These are phyloP conservation scores for Dolichomitus sp. DNA, from an alignment of 2,888 invertebrate species.

Conservation along the genomic window DNA sequence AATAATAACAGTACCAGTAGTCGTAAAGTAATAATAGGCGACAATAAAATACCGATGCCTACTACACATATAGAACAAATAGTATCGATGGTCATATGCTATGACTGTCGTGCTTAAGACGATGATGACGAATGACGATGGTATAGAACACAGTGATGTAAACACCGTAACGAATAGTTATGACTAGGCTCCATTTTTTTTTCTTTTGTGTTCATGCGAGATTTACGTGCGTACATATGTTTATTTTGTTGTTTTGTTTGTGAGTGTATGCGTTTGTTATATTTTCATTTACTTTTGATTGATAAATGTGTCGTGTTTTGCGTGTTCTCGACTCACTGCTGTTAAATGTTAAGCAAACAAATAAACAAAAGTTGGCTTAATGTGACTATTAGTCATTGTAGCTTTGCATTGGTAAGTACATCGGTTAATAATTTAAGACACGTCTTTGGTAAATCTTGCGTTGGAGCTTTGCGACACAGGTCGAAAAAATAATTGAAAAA, in stretches of 20 bases:
- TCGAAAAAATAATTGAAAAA: conserved; percentile 39
- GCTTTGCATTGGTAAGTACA: conserved; percentile 81
- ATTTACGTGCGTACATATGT: conserved; percentile 29
- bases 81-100: conserved; percentile 55
- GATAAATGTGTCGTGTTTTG: conserved; percentile 19
- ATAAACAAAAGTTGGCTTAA: conserved; percentile 68
- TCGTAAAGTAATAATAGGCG: conserved; percentile 59
- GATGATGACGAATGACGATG: conserved; percentile 70
- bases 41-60: conserved; percentile 59
- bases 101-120: conserved; percentile 61
- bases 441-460: conserved; percentile 82
- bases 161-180: conserved; percentile 75
- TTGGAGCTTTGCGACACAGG: conserved; percentile 70
- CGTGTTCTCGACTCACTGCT: conserved; percentile 70
- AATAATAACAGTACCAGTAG: conserved; percentile 46
- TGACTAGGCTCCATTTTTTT: conserved; percentile 80
- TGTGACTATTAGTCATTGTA: conserved; percentile 75
- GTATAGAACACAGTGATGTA: conserved; percentile 71
- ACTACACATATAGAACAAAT: conserved; percentile 59
- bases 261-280: conserved; percentile 53
- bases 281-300: conserved; percentile 6
- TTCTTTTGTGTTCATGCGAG: conserved; percentile 53
- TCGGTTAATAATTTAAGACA: conserved; percentile 81
- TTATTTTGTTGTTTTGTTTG: conserved; percentile 48
- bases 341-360: conserved; percentile 67